These are phyloP conservation scores for Cheirogaleus major DNA, from an alignment of 2,797 vertebrate species.

Conservation along the genomic window DNA sequence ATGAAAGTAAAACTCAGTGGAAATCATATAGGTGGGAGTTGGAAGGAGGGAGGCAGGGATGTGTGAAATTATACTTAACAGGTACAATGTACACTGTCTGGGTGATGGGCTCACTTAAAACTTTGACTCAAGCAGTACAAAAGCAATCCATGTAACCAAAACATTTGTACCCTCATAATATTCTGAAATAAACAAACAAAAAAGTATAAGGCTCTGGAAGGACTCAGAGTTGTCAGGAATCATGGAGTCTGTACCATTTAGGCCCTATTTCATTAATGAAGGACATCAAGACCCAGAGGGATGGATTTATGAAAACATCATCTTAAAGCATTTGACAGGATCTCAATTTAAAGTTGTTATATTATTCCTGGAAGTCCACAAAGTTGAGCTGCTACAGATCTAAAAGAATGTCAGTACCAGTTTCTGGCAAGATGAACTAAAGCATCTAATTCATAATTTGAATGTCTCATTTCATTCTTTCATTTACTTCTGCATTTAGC, in stretches of 20 bases:
- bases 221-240: not conserved
- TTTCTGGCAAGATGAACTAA: not conserved
- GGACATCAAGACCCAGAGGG: not conserved
- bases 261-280: not conserved
- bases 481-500: not conserved
- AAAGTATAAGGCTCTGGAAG: not conserved
- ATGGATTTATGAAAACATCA: not conserved
- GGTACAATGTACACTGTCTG: no score
- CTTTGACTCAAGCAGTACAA: no score
- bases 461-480: not conserved
- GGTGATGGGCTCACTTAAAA: no score
- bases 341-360: not conserved
- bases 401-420: not conserved
- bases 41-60: no score
- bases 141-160: no score
- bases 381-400: not conserved
- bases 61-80: no score
- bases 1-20: no score
- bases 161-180: no score
- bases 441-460: not conserved
- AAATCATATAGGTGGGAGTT: no score
- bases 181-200: no score
- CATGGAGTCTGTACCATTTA: not conserved
- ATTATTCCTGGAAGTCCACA: not conserved
- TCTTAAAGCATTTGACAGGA: not conserved